These are phyloP conservation scores for Bhutanitis thaidina DNA, from an alignment of 2,888 invertebrate genomes.

Conservation along the genomic window DNA sequence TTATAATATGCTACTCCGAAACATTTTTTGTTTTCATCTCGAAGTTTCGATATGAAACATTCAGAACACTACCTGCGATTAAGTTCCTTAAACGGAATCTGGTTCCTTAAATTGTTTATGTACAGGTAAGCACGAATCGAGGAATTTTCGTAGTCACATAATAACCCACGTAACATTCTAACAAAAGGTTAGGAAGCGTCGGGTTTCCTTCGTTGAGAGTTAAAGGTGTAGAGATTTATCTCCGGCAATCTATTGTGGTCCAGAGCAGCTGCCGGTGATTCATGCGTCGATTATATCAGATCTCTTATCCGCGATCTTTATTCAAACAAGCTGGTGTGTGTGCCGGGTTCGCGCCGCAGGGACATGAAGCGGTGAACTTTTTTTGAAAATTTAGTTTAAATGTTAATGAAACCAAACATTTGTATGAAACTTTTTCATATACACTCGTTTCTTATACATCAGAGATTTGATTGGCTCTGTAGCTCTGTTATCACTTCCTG, in stretches of 20 bases:
- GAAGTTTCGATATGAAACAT: too few relatives aligned
- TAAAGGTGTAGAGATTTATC: conserved; percentile 19
- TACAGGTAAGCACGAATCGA: too few relatives aligned
- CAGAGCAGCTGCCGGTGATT: conserved; percentile 14
- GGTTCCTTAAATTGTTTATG: too few relatives aligned
- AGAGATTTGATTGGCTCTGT: too few relatives aligned
- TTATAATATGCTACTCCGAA: too few relatives aligned
- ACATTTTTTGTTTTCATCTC: too few relatives aligned
- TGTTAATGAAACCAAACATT: too few relatives aligned
- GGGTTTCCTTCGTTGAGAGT: conserved; percentile 4
- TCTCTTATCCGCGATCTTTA: conserved; percentile 8
- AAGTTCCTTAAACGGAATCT: too few relatives aligned
- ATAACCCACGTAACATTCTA: background rate
- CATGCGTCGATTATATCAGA: conserved; percentile 14
- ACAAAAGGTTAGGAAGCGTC: conserved; percentile 5
- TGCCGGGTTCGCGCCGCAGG: background rate
- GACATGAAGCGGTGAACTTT: background rate
- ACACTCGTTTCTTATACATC: too few relatives aligned
- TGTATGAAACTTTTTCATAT: too few relatives aligned
- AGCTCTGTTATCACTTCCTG: too few relatives aligned
- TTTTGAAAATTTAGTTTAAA: background rate
- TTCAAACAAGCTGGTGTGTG: background rate
- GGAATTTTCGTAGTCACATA: background rate
- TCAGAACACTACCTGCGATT: too few relatives aligned
- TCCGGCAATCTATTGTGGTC: conserved; percentile 16